A percentile compares a stretch with the other conserved stretches of the same genome.
Evolutionary conservation across 2,888 invertebrate genomes (phyloP).

Genomic region (Eupeodes luniger): DNA sequence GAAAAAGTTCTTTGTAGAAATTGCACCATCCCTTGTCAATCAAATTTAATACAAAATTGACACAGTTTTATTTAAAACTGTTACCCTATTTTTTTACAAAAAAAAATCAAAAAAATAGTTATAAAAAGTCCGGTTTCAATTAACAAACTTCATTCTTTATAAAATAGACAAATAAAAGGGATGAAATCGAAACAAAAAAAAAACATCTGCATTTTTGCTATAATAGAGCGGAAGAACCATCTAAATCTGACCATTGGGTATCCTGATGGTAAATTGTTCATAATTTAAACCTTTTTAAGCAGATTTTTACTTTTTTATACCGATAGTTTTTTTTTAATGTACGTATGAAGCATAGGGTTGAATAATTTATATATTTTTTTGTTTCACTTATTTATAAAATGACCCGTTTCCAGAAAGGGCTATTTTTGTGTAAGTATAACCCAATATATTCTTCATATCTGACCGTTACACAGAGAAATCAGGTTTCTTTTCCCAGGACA

Average conservation of each 20-base stretch:
- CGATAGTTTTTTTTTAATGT: neutral
- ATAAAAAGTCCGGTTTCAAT: slow-evolving; percentile 21
- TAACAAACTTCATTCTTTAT: neutral
- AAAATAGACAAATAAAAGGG: slow-evolving; percentile 18
- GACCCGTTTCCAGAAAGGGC: slow-evolving; percentile 3
- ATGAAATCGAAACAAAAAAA: neutral
- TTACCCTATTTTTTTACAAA: slow-evolving; percentile 11
- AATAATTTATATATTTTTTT: slow-evolving; percentile 12
- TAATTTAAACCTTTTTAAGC: neutral
- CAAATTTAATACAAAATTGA: neutral
- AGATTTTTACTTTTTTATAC: neutral
- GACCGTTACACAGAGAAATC: slow-evolving; percentile 55
- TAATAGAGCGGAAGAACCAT: neutral
- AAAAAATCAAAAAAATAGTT: slow-evolving; percentile 2
- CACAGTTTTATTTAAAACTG: neutral
- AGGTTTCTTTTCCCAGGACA: slow-evolving; percentile 67
- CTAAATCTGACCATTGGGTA: neutral
- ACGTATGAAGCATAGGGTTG: slow-evolving; percentile 6
- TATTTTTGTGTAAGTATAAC: slow-evolving; percentile 2
- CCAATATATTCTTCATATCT: neutral
- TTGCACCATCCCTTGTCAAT: slow-evolving; percentile 23
- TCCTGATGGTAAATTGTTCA: neutral
- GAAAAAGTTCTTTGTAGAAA: neutral
- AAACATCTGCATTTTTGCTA: slow-evolving; percentile 48
- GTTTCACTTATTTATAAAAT: neutral